These are phyloP conservation scores for Lasioglossum pauxillum DNA, from an alignment of 2,888 invertebrate species.

Conservation along the genomic window DNA sequence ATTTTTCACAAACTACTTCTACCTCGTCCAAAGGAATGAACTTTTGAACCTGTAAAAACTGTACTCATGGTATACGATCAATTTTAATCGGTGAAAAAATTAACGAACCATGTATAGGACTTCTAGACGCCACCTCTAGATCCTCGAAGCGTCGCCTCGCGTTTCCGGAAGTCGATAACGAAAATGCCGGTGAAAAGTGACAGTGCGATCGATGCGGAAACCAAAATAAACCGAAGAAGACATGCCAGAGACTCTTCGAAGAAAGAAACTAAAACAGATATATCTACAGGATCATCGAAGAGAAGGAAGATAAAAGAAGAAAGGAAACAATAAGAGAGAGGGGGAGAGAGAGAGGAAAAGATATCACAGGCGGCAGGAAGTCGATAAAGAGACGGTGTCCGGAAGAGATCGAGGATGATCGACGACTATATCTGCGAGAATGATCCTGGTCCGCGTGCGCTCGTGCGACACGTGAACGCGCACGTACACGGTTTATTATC, in stretches of 20 bases:
- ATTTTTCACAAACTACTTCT: too few relatives aligned
- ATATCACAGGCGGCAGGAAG: conserved; percentile 1
- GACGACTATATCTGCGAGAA: neutral
- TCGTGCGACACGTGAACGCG: neutral
- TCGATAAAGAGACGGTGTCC: conserved; percentile 16
- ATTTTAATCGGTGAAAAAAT: neutral
- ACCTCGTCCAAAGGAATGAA: too few relatives aligned
- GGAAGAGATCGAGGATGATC: conserved; percentile 9
- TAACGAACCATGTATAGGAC: neutral
- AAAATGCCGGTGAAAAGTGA: neutral
- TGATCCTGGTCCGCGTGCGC: neutral
- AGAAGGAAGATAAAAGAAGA: neutral
- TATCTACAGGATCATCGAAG: neutral
- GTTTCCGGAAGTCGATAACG: conserved; percentile 3
- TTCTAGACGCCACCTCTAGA: neutral
- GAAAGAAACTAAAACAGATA: neutral
- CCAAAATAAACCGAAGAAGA: conserved; percentile 4
- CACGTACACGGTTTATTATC: conserved; percentile 16
- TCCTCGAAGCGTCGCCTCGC: conserved; percentile 16
- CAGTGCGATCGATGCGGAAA: neutral
- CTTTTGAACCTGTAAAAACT: neutral
- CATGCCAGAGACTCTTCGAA: neutral
- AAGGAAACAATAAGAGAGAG: neutral
- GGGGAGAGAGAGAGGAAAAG: neutral
- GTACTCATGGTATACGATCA: neutral